Base-by-base conservation (phyloP, 1,140 invertebrate genomes). In the Asobara japonica region DNA sequence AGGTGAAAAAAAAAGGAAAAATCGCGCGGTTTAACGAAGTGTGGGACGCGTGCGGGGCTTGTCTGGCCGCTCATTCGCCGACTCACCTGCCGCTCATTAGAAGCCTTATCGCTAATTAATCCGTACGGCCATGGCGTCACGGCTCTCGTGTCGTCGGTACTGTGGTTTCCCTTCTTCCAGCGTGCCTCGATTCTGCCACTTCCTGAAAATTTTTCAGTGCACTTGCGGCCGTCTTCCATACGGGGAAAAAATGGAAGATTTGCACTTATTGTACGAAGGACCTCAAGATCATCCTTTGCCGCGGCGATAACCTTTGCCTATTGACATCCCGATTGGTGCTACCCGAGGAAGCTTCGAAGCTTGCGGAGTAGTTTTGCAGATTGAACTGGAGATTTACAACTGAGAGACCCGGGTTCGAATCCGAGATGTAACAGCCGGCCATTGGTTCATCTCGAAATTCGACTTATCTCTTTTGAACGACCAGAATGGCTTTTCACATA, bases 61-160 rank as follows among this genome's bases (percentile, higher is more conserved):
- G 77, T 22, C 69, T 41, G 61, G 60, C 20, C 62, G 67, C 67
- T 75, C 65, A 71, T 72, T 75, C 66, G 74, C 41, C 61, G 45
- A 75, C 76, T 86, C 84, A 86, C 84, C 86, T 86, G 86, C 83
- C 81, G 81, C 85, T 87, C 86, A 87, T 87, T 87, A 87, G 83
- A 86, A 84, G 80, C 80, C 86, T 87, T 87, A 87, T 86, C 86
- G 83, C 83, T 87, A 86, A 87, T 87, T 87, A 87, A 86, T 87
- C 84, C 84, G 79, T 84, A 85, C 80, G 82, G 81, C 79, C 79
- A 81, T 78, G 72, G 82, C 86, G 83, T 86, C 82, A 86, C 82
- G 85, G 86, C 80, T 86, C 81, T 82, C 81, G 83, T 86, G 85
- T 86, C 84, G 83, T 84, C 81, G 78, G 76, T 80, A 84, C 76